Evolutionary conservation across 2,797 vertebrate species (phyloP), one percentile per base, ranked within the genome.

Genomic region (Peromyscus eremicus): DNA sequence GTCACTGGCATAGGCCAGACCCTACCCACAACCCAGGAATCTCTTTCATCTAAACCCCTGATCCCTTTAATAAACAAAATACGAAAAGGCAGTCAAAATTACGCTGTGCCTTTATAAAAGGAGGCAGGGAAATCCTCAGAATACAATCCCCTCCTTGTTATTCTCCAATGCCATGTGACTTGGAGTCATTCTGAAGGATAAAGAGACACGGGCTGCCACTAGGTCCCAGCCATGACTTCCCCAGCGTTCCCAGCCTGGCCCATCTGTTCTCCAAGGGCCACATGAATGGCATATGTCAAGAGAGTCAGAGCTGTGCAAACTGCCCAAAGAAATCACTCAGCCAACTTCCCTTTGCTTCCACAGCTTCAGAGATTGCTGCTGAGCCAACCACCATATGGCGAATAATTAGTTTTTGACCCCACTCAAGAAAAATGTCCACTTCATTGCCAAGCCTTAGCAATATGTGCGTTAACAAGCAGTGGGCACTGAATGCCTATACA

Each of bases 371-470:
- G 98, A 99, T 99, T 99, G 99, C 99, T 99, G 98, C 98, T 98
- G 98, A 99, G 99, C 98, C 89, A 96, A 98, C 98, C 99, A 99
- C 99, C 99, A 99, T 99, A 99, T 99, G 99, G 99, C 98, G 99
- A 99, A 99, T 99, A 99, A 99, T 99, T 99, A 99, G 99, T 99
- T 99, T 99, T 98, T 99, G 99, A 99, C 99, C 98, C 98, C 98
- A 97, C 98, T 99, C 99, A 98, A 98, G 98, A 99, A 99, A 99
- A 99, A 99, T 99, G 98, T 98, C 98, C 92, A 25, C 98, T 98
- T 97, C 98, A 98, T 98, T 99, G 98, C 98, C 98, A 98, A 98
- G 98, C 98, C 97, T 98, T 98, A 98, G 98, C 98, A 99, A 98
- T 99, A 98, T 98, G 98, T 98, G 98, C 98, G 97, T 98, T 98